These are phyloP conservation scores for Tuta absoluta DNA, from an alignment of 2,888 invertebrate species.

Conservation along the genomic window DNA sequence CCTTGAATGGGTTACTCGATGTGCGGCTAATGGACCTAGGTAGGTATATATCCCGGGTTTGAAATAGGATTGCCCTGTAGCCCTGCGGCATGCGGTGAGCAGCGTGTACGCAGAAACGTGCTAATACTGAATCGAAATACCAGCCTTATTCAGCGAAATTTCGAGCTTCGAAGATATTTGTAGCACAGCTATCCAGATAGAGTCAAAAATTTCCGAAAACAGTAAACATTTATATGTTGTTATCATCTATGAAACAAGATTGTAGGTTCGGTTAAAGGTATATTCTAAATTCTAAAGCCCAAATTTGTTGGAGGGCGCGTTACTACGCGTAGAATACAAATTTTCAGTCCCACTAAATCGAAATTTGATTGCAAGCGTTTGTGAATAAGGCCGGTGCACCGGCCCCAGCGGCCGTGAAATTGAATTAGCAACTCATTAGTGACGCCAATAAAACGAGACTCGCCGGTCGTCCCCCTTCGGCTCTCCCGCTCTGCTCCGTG, in stretches of 20 bases:
- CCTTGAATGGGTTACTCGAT: not conserved
- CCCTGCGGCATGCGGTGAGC: conserved; percentile 5
- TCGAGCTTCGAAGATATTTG: not conserved
- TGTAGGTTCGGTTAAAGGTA: too few species aligned
- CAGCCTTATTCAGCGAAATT: not conserved
- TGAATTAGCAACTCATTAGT: conserved; percentile 82
- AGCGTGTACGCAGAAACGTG: not conserved
- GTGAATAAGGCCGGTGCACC: conserved; percentile 38
- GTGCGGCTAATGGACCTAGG: not conserved
- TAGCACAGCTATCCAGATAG: too few species aligned
- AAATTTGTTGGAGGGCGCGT: not conserved
- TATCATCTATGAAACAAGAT: too few species aligned
- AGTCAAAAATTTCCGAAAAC: too few species aligned
- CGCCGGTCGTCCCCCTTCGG: conserved; percentile 45
- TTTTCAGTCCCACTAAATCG: not conserved
- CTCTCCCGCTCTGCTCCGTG: conserved; percentile 25
- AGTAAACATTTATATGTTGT: too few species aligned
- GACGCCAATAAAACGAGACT: conserved; percentile 76
- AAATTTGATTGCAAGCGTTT: conserved; percentile 31
- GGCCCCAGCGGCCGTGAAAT: conserved; percentile 72
- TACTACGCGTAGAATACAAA: not conserved
- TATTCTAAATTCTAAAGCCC: not conserved
- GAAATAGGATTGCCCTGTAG: conserved; percentile 16
- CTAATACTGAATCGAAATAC: not conserved
- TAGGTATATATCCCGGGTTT: not conserved